These are phyloP conservation scores for Troides aeacus DNA, from an alignment of 2,888 invertebrate genomes.

Conservation along the genomic window DNA sequence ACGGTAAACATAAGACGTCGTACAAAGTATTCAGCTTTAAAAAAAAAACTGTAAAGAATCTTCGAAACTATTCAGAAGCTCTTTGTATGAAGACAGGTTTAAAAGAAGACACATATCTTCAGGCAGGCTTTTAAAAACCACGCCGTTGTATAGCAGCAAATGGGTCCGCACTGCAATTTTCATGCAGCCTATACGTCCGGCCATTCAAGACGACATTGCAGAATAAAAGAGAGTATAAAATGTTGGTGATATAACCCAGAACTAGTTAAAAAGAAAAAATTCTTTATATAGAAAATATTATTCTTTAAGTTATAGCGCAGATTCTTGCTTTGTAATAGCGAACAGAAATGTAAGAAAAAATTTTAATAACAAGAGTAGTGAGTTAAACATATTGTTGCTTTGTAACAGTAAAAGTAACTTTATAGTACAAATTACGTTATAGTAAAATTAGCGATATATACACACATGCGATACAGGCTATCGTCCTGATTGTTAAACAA, in stretches of 20 bases:
- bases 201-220: slow-evolving; percentile 17
- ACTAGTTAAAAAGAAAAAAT: neutral
- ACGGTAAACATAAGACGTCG: neutral
- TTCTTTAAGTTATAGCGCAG: neutral
- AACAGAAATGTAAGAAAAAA: neutral
- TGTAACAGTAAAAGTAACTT: no score
- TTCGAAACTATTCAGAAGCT: neutral
- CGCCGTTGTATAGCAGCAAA: slow-evolving; percentile 9
- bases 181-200: slow-evolving; percentile 5
- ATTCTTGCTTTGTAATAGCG: neutral
- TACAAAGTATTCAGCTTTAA: neutral
- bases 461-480: no score
- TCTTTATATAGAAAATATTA: neutral
- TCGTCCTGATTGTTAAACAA: no score
- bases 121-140: slow-evolving; percentile 17
- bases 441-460: no score
- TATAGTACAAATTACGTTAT: no score
- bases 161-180: slow-evolving; percentile 20
- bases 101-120: slow-evolving; percentile 11
- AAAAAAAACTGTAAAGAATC: neutral
- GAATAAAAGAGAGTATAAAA: slow-evolving; percentile 17
- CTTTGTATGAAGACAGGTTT: neutral
- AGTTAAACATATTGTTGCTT: no score
- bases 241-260: slow-evolving; percentile 5
- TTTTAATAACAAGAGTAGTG: neutral